Conservation (phyloP, 1,140 invertebrate species). For the Probaryconus sp. region DNA sequence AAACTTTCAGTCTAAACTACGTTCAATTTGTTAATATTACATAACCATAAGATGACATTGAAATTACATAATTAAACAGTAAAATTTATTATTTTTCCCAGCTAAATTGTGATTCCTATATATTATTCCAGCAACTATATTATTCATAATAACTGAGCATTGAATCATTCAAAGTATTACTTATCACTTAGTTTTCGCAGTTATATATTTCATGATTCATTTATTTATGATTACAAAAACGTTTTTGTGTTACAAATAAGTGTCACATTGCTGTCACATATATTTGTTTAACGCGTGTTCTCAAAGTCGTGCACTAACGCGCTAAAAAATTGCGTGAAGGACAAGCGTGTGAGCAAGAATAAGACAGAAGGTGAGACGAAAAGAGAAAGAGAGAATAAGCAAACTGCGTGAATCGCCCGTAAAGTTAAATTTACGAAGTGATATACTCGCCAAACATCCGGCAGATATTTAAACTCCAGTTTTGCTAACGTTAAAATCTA, state of each 20-base stretch:
- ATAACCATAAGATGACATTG: too few relatives aligned
- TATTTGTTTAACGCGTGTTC: constrained; percentile 51
- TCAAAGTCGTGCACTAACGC: constrained; percentile 20
- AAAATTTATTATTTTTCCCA: too few relatives aligned
- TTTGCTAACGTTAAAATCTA: constrained; percentile 70
- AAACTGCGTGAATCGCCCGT: constrained; percentile 65
- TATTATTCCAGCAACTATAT: too few relatives aligned
- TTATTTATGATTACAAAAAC: constrained; percentile 56
- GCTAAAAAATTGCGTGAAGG: constrained; percentile 11
- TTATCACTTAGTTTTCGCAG: constrained; percentile 50
- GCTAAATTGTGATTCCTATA: too few relatives aligned
- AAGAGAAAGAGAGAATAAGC: constrained; percentile 28
- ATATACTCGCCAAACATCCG: constrained; percentile 77
- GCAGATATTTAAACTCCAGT: constrained; percentile 75
- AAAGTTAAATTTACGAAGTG: constrained; percentile 78
- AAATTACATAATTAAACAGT: too few relatives aligned
- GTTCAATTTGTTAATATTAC: too few relatives aligned
- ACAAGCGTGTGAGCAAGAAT: constrained; percentile 20
- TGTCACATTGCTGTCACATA: constrained; percentile 56
- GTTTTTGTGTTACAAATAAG: constrained; percentile 46
- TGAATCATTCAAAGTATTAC: constrained; percentile 50
- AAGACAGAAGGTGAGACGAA: constrained; percentile 3
- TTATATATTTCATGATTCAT: constrained; percentile 45
- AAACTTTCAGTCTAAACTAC: too few relatives aligned
- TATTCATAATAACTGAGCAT: constrained; percentile 55